These are phyloP conservation scores for Micronycteris hirsuta DNA, from an alignment of 2,113 vertebrate genomes.

Conservation along the genomic window DNA sequence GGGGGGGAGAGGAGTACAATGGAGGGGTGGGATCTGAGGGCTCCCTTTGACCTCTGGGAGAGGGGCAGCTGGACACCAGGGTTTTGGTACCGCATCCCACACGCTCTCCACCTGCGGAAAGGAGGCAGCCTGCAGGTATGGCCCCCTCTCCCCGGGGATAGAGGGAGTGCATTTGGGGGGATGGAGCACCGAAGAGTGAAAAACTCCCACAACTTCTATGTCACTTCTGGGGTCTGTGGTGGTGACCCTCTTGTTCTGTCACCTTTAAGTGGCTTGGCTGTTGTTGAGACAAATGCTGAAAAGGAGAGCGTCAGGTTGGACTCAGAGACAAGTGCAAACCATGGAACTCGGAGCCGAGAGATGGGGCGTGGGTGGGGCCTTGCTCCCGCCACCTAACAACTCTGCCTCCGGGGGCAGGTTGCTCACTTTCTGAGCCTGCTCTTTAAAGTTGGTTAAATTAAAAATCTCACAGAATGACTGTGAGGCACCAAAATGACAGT, in stretches of 20 bases:
- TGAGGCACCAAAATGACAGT: not conserved
- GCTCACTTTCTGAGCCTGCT: not conserved
- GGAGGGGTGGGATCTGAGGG: not conserved
- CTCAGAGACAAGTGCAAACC: no score
- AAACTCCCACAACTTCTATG: no score
- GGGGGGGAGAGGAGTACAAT: not conserved
- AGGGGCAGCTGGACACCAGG: rapidly evolving
- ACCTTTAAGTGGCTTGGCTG: not conserved
- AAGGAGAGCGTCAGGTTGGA: not conserved
- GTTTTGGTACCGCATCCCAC: not conserved
- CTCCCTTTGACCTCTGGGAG: not conserved
- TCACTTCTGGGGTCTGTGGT: rapidly evolving
- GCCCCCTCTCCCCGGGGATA: not conserved
- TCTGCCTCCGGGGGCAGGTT: not conserved
- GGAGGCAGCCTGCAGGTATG: not conserved
- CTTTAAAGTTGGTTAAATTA: not conserved
- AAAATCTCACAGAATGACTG: not conserved
- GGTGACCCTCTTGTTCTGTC: not conserved
- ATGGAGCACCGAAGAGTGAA: rapidly evolving
- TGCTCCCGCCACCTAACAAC: no score
- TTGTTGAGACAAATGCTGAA: not conserved
- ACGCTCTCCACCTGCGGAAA: not conserved
- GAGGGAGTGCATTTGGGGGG: not conserved
- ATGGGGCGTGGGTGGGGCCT: no score
- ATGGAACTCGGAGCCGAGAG: not conserved